Evolutionary conservation across 1,140 invertebrate species (phyloP), one percentile per base, ranked within the genome.

Genomic region (Bombyx mandarina): DNA sequence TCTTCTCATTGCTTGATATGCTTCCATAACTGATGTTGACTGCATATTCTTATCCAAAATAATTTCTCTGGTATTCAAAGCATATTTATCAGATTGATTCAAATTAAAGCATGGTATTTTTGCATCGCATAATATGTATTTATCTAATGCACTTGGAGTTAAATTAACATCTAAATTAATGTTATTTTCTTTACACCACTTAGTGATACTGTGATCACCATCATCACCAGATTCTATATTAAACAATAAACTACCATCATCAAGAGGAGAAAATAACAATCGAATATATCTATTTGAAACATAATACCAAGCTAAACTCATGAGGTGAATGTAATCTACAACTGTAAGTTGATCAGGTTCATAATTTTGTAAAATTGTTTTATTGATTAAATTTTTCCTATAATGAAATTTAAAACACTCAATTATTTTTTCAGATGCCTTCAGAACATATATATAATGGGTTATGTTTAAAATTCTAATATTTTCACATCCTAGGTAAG

Each of bases 341-440:
- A 66, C 58, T 47, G 57, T 46, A 7, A 48, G 56, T 44, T 57
- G 44, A 49, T 12, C 12, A 51, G 7, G 53, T 50, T 62, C 63
- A 58, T 69, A 63, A 48, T 58, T 58, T 49, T 58, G 57, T 8
- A 50, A 54, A 43, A 64, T 44, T 53, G 49, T 57, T 62, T 61
- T 61, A 51, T 45, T 64, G 9, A 69, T 66, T 57, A 66, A 65
- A 55, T 66, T 56, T 62, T 58, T 69, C 57, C 67, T 59, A 49
- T 69, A 69, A 54, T 69, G 64, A 54, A 62, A 66, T 45, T 69
- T 69, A 53, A 66, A 64, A 64, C 60, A 66, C 48, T 60, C 58
- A 35, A 62, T 46, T 45, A 69, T 45, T 56, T 62, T 69, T 42
- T 58, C 61, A 46, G 64, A 51, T 26, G 60, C 60, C 46, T 58